phyloP scores from a whole-genome alignment of 2,113 vertebrate species.

The Bolborhynchus lineola region DNA sequence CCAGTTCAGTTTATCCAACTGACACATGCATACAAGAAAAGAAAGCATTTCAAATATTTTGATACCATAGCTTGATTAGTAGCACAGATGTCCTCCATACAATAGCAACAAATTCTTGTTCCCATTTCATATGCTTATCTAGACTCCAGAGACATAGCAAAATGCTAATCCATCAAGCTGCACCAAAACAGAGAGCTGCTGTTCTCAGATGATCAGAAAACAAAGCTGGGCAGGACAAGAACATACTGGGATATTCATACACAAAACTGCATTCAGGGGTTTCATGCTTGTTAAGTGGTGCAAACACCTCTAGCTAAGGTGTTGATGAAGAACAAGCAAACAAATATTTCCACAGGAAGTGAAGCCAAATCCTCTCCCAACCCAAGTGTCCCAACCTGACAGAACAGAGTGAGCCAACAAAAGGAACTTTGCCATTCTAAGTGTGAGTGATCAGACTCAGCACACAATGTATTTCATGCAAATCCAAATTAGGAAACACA shows the following conservation, averaged over 20 bases:
- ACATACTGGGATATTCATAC: neutral
- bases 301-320: neutral
- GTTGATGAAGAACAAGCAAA: neutral
- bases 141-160: neutral
- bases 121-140: neutral
- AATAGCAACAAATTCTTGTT: slow-evolving; percentile 14
- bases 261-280: neutral
- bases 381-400: neutral
- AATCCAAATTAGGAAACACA: neutral
- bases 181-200: neutral
- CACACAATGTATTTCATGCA: neutral
- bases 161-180: neutral
- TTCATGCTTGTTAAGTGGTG: neutral
- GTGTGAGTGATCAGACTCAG: neutral
- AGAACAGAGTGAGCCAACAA: neutral
- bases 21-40: neutral
- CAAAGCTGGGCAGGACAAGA: neutral
- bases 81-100: slow-evolving; percentile 2
- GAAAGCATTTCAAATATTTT: slow-evolving; percentile 2
- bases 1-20: neutral
- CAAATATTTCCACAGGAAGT: neutral
- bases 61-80: neutral
- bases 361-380: neutral
- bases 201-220: neutral
- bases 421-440: neutral